Conservation (phyloP, 1,140 invertebrate genomes). For the Xylocopa sonorina region DNA sequence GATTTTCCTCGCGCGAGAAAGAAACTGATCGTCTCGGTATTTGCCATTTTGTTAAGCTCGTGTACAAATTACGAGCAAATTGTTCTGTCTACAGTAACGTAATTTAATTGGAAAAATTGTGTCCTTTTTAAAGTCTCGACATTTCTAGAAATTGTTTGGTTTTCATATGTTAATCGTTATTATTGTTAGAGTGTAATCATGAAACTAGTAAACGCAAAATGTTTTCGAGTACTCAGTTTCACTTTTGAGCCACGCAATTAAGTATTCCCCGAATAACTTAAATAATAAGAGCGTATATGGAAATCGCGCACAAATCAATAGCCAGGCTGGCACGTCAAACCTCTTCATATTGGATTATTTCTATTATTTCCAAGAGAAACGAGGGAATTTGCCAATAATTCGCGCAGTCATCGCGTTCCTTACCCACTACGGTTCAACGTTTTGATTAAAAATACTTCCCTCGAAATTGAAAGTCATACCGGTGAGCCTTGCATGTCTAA, state of each 20-base stretch:
- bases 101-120: too few species aligned
- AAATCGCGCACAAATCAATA: slow-evolving; percentile 1
- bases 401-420: slow-evolving; percentile 8
- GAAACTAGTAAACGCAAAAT: background rate
- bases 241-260: background rate
- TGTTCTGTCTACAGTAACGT: too few species aligned
- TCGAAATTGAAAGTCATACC: background rate
- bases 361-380: slow-evolving; percentile 18
- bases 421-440: background rate
- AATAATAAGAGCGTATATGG: background rate
- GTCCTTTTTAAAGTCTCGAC: too few species aligned
- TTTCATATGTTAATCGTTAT: too few species aligned
- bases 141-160: too few species aligned
- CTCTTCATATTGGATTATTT: slow-evolving; percentile 3
- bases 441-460: slow-evolving; percentile 29
- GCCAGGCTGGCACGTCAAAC: background rate
- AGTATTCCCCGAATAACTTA: background rate
- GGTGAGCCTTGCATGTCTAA: background rate
- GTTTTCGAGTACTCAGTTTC: background rate
- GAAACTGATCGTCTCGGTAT: background rate
- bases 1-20: background rate
- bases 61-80: background rate
- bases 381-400: slow-evolving; percentile 13
- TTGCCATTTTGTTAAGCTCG: background rate
- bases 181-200: too few species aligned